Base-by-base conservation (phyloP, 2,797 vertebrate genomes). In the Acanthurus lineatus region DNA sequence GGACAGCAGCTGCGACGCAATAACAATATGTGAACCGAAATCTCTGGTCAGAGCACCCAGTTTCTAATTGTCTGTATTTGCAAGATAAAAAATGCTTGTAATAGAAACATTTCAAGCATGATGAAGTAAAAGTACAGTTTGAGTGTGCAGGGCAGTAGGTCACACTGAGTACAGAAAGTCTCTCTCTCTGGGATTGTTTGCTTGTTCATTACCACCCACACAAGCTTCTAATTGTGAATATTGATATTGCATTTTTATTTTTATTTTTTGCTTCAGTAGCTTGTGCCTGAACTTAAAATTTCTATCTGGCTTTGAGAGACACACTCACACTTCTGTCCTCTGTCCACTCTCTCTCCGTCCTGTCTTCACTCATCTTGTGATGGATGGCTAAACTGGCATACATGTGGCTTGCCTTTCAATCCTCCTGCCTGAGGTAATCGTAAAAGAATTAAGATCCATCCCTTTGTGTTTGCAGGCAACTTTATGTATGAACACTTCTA, bases 191-290 rank as follows among this genome's bases (percentile, higher is more conserved):
- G 70, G 75, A 69, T 74, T 78, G 69, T 76, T 59, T 72, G 44
- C 60, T 69, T 68, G 51, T 77, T 79, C 63, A 75, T 88, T 77
- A 85, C 85, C 62, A 77, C 76, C 42, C 86, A 89, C 75, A 80
- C 77, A 72, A 76, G 64, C 72, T 54, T 86, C 78, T 83, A 83
- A 88, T 91, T 86, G 7, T 35, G 32, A 35, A 35, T 35, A 5
- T 79, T 77, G 72, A 72, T 82, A 58, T 77, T 84, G 72, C 69
- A 60, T 87, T 86, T 84, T 65, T 79, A 77, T 72, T 81, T 81
- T 75, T 52, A 83, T 56, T 77, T 69, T 69, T 86, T 86, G 62
- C 7, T 79, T 87, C 52, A 63, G 25, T 76, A 75, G 82, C 80
- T 86, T 86, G 75, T 74, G 65, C 32, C 70, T 83, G 78, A 85